A percentile compares a stretch with the other conserved stretches of the same genome.
Conservation (phyloP, 2,888 invertebrate genomes). For the Tenthredo livida region DNA sequence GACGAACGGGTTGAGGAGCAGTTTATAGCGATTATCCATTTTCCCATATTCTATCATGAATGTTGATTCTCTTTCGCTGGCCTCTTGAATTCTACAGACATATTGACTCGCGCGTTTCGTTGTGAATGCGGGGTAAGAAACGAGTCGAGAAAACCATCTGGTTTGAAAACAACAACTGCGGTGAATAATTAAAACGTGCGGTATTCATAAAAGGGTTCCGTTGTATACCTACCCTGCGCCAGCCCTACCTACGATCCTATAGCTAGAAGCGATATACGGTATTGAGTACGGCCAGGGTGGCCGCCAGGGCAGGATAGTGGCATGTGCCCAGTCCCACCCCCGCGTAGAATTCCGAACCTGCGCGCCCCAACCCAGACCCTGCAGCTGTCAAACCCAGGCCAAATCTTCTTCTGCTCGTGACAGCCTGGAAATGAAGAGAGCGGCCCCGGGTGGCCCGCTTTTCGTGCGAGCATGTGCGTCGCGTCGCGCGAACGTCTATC, state of each 20-base stretch:
- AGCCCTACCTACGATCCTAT: conserved; percentile 15
- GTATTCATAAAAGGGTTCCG: conserved; percentile 41
- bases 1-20: background rate
- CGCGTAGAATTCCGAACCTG: conserved; percentile 69
- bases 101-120: background rate
- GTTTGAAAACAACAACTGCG: background rate
- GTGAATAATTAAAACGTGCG: conserved; percentile 45
- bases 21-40: background rate
- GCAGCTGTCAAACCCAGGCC: conserved; percentile 78
- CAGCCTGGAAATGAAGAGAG: conserved; percentile 78
- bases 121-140: conserved; percentile 37
- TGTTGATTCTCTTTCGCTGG: background rate
- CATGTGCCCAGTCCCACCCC: conserved; percentile 61
- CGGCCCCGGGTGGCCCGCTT: conserved; percentile 60
- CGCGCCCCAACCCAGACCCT: conserved; percentile 73
- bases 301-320: conserved; percentile 33
- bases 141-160: conserved; percentile 35
- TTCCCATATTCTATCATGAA: background rate
- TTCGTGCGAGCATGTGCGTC: conserved; percentile 39
- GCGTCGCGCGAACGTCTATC: background rate
- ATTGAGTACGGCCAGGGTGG: conserved; percentile 27
- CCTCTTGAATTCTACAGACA: conserved; percentile 4
- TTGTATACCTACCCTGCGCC: background rate
- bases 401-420: conserved; percentile 77
- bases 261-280: conserved; percentile 43